Evolutionary conservation across 2,888 invertebrate genomes (phyloP).

Genomic region (Seira musarum): DNA sequence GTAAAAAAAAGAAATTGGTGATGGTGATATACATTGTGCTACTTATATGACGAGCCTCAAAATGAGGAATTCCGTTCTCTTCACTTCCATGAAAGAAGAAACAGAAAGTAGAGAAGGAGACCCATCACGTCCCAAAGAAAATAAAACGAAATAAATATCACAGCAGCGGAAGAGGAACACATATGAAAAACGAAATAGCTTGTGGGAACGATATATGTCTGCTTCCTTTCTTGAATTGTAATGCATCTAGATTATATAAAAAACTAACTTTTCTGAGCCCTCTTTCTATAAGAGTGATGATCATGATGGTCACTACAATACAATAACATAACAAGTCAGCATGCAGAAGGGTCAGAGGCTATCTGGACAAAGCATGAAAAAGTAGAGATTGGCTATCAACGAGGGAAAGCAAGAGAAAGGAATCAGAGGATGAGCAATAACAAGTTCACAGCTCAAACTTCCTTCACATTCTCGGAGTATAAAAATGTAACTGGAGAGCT

Average conservation of each 20-base stretch:
- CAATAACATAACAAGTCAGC: constrained; percentile 5
- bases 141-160: constrained; percentile 46
- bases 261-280: not conserved
- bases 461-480: constrained; percentile 23
- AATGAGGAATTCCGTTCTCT: not conserved
- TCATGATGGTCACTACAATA: not conserved
- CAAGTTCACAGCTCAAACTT: constrained; percentile 21
- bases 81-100: not conserved
- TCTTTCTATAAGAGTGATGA: not conserved
- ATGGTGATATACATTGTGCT: not conserved
- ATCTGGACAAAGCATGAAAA: constrained; percentile 23
- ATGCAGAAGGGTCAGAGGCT: not conserved
- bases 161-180: constrained; percentile 9
- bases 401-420: constrained; percentile 29
- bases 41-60: not conserved
- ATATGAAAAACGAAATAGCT: constrained; percentile 10
- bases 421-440: constrained; percentile 32
- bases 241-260: no score
- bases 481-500: constrained; percentile 11
- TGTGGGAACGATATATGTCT: not conserved
- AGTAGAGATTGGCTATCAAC: constrained; percentile 58
- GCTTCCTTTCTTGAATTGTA: not conserved
- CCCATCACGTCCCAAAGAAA: constrained; percentile 48
- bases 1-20: not conserved
- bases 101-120: not conserved